Evolutionary conservation across 2,113 vertebrate species (phyloP).

Genomic region (Pseudorectes ferrugineus): DNA sequence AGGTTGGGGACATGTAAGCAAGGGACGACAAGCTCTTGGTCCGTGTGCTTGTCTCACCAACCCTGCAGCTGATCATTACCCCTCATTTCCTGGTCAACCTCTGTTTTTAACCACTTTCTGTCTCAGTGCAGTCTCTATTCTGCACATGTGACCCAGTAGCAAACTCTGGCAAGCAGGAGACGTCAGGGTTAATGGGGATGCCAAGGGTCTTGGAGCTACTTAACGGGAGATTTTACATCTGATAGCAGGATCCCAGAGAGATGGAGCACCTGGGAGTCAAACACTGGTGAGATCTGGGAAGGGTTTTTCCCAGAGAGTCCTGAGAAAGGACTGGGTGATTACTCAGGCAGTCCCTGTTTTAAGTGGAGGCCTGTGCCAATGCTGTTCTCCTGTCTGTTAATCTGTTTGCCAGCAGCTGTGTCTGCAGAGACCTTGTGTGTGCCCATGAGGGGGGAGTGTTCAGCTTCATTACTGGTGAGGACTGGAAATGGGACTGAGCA

Average conservation of each 20-base stretch:
- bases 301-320: background rate
- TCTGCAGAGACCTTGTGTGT: background rate
- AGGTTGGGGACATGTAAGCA: background rate
- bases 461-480: background rate
- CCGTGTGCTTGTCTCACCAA: background rate
- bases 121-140: background rate
- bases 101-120: background rate
- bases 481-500: background rate
- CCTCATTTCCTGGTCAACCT: background rate
- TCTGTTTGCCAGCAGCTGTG: background rate
- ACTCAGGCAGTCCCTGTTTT: background rate
- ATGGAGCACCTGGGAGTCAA: background rate
- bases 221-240: background rate
- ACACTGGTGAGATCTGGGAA: background rate
- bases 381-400: background rate
- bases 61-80: background rate
- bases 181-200: background rate
- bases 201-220: background rate
- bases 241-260: background rate
- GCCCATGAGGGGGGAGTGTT: fast-evolving
- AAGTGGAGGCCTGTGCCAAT: background rate
- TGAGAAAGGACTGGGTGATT: background rate
- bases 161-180: background rate
- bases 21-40: background rate
- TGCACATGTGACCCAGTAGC: fast-evolving